Evolutionary conservation across 1,140 invertebrate species (phyloP), one percentile per base, ranked within the genome.

Genomic region (Caenorhabditis tropicalis): DNA sequence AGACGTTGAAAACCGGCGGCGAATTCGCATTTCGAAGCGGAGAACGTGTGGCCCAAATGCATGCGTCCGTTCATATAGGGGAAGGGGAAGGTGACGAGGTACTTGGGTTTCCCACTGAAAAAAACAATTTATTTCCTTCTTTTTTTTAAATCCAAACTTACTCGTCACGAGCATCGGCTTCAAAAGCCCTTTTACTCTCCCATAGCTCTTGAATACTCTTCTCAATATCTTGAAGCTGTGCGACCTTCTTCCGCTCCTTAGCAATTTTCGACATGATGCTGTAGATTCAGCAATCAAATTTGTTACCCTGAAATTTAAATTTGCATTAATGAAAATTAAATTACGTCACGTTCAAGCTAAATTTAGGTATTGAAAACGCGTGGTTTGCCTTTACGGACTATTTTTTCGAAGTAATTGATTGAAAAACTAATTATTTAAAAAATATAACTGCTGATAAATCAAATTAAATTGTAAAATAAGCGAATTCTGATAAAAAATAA

Each of bases 1-100:
- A 99, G 90, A 43, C 96, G 94, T 87, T 98, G 94, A 91, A 95
- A 99, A 21, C 97, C 94, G 84, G 95, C 93, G 29, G 96, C 94
- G 94, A 98, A 99, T 95, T 99, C 97, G 92, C 96, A 96, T 93
- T 99, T 99, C 49, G 96, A 97, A 36, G 99, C 90, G 19, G 96
- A 96, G 93, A 99, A 99, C 9, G 96, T 96, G 91, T 99, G 98
- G 0, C 98, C 98, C 70, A 99, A 92, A 94, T 99, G 98, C 80
- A 99, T 93, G 58, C 95, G 93, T 33, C 98, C 98, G 94, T 99
- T 99, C 98, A 99, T 99, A 89, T 99, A 99, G 0, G 98, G 98
- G 93, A 95, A 99, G 4, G 98, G 98, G 93, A 99, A 99, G 10
- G 96, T 98, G 16, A 94, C 95, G 48, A 98, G 92, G 91, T 95